Base-by-base conservation (phyloP, 2,888 invertebrate species). In the Leucoma salicis region DNA sequence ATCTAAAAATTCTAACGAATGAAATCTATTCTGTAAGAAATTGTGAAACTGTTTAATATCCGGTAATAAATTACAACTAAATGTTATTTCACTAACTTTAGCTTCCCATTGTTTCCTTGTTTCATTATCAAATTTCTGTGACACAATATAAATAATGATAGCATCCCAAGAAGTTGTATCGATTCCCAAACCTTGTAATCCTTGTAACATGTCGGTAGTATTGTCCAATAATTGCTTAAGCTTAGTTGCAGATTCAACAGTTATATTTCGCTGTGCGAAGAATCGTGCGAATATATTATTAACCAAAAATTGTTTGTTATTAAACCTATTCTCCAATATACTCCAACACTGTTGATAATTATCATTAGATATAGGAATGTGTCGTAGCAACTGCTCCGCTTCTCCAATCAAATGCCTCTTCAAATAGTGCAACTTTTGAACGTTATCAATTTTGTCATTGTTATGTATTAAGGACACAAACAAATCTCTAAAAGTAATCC, bases 31-130 rank as follows among this genome's bases (percentile, higher is more conserved):
- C 10, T 35, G 14, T 14, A 35, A n/a, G n/a, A 34, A 34, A 12
- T 13, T 25, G 8, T 11, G 10, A 34, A 34, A 34, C 25, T 46
- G 29, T 1, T 27, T 14, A n/a, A 57, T 49, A 2, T 45, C 55
- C 2, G 63, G 63, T 14, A 63, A 48, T 1, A 47, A 48, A 25
- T 56, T n/a, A n/a, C n/a, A n/a, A n/a, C 32, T 32, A 11, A 16
- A 3, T n/a, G 2, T 7, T n/a, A 8, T 16, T 15, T 16, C 10
- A 15, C 32, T 10, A 21, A 25, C 2, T n/a, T n/a, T n/a, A n/a
- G n/a, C n/a, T 25, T 25, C 25, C 25, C 25, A 25, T 10, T 25
- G 25, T 25, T 25, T 25, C 2, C 25, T 5, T 10, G 25, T 31
- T 14, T 14, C 31, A 14, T 10, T 14, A 8, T 31, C 31, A 14